phyloP scores from a whole-genome alignment of 2,113 vertebrate species.

The Pycnonotus jocosus region DNA sequence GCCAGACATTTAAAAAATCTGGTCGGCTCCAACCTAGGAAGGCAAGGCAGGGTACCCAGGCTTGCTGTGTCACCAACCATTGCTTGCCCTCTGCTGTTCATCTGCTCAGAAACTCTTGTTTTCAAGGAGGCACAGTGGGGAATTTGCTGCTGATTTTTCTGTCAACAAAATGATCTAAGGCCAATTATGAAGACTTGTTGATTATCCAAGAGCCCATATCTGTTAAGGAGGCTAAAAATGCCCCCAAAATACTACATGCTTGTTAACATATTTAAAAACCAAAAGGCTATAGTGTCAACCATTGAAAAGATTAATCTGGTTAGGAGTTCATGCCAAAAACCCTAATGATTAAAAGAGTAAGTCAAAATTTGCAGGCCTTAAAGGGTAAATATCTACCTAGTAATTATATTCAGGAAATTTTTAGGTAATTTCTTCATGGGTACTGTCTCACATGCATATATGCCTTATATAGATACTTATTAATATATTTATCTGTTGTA shows the following conservation, averaged over 20 bases:
- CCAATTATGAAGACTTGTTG: background rate
- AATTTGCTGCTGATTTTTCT: background rate
- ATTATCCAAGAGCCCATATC: background rate
- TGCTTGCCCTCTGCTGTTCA: rapidly evolving
- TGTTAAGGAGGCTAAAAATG: background rate
- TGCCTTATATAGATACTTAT: background rate
- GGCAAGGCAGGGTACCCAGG: background rate
- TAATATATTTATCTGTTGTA: background rate
- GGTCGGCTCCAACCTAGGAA: background rate
- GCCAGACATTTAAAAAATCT: background rate
- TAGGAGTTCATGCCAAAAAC: background rate
- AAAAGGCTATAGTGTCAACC: background rate
- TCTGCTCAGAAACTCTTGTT: background rate
- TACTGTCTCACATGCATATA: background rate
- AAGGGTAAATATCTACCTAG: background rate
- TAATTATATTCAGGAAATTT: background rate
- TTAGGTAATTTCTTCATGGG: background rate
- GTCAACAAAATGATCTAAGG: background rate
- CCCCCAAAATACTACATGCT: background rate
- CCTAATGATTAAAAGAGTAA: background rate
- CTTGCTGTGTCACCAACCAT: rapidly evolving
- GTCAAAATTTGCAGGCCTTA: background rate
- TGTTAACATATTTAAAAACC: background rate
- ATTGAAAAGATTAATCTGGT: background rate
- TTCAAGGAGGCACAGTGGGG: background rate